Evolutionary conservation across 1,140 invertebrate genomes (phyloP).

Genomic region (Apis dorsata): DNA sequence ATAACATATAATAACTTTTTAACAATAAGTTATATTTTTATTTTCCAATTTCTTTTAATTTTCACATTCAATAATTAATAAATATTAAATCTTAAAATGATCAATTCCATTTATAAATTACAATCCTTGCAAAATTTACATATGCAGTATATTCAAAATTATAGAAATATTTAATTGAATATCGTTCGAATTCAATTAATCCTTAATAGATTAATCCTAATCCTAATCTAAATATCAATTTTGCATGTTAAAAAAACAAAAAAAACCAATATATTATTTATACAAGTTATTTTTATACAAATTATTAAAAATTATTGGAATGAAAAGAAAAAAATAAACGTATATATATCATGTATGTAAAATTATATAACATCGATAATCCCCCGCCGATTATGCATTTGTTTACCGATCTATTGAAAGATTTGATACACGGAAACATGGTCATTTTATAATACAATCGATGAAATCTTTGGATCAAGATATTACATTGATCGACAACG

Average conservation of each 20-base stretch:
- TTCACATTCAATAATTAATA: no score
- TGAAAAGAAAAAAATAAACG: background rate
- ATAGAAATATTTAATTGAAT: background rate
- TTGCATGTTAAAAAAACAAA: background rate
- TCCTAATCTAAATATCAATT: background rate
- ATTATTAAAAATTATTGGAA: background rate
- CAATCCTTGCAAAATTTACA: background rate
- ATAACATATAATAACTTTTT: no score
- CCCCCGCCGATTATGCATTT: background rate
- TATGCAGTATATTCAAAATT: background rate
- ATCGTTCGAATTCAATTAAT: background rate
- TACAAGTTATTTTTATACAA: background rate
- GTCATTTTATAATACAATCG: constrained; percentile 73
- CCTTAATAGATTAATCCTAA: background rate
- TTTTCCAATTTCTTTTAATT: no score
- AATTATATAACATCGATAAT: background rate
- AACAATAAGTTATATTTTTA: no score
- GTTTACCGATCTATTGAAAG: constrained; percentile 54
- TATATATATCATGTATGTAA: background rate
- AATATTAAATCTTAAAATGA: no score
- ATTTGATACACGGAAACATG: constrained; percentile 71
- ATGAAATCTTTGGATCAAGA: constrained; percentile 67
- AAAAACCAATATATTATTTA: background rate
- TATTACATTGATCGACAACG: constrained; percentile 59
- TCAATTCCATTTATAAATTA: no score